Base-by-base conservation (phyloP, 2,888 invertebrate genomes). In the Morpho deidamia region DNA sequence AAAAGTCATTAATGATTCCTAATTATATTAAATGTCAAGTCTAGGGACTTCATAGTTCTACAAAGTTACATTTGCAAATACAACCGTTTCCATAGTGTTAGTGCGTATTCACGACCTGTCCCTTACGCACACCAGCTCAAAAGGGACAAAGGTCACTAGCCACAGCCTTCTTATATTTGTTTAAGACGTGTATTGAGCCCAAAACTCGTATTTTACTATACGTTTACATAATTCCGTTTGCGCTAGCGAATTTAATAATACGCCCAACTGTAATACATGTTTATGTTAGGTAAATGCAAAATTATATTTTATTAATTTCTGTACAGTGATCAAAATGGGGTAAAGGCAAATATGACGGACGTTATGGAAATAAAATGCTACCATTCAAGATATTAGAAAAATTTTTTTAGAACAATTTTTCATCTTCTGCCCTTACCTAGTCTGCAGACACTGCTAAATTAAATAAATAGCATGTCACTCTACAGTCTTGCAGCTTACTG, bases 101-200 rank as follows among this genome's bases (percentile, higher is more conserved):
- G 78, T 77, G 76, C 67, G 69, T 81, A 65, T 61, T 53, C 61
- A 79, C 70, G 63, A 65, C 71, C 58, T 73, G 87, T 83, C 88
- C 88, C 83, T 84, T 83, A 86, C 89, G 50, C 86, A 81, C 78
- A 86, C 88, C 64, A 1, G n/a, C 51, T 56, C 54, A 66, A 66
- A 76, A 80, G 80, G 83, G 84, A 83, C 84, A 88, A 81, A 88
- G 89, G 88, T 87, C 88, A 83, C 86, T 82, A 83, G 79, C 85
- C 66, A 67, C 74, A 75, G 74, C 75, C 78, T 87, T 88, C 88
- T 86, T 89, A 88, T 87, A 88, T 89, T 89, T 89, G 88, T 86
- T 87, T 86, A 87, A 89, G 88, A 81, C 82, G 71, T 81, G 79
- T 84, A 83, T 83, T 83, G 81, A 63, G 71, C 75, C 72, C 67